Evolutionary conservation across 2,888 invertebrate genomes (phyloP).

Genomic region (Dioctria linearis): DNA sequence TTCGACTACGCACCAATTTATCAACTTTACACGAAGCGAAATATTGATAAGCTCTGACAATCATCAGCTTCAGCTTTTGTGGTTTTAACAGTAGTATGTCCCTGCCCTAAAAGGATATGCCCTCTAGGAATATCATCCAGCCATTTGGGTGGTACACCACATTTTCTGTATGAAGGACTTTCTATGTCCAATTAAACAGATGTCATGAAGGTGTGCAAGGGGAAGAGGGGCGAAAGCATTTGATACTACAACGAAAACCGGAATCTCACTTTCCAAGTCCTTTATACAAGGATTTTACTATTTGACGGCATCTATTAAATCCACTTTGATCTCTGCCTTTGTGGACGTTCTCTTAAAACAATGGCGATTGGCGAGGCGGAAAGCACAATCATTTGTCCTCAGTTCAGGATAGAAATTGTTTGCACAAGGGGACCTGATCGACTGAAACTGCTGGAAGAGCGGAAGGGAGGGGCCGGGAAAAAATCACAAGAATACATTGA

Average conservation of each 20-base stretch:
- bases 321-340: background rate
- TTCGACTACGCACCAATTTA: background rate
- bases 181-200: background rate
- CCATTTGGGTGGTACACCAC: background rate
- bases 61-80: background rate
- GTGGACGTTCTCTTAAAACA: background rate
- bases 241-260: background rate
- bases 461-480: background rate
- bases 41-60: conserved; percentile 3
- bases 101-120: background rate
- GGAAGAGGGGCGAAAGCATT: background rate
- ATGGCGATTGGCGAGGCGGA: background rate
- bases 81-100: no score
- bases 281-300: background rate
- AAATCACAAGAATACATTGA: background rate
- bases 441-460: background rate
- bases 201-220: background rate
- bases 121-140: background rate
- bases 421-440: no score
- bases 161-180: background rate
- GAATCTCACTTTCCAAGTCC: background rate
- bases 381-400: background rate
- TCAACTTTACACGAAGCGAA: background rate
- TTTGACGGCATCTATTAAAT: background rate
- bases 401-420: background rate